A percentile compares a stretch with the other conserved stretches of the same genome.
These are phyloP conservation scores for Mormyrus proboscirostris DNA, from an alignment of 2,797 vertebrate species.

Conservation along the genomic window DNA sequence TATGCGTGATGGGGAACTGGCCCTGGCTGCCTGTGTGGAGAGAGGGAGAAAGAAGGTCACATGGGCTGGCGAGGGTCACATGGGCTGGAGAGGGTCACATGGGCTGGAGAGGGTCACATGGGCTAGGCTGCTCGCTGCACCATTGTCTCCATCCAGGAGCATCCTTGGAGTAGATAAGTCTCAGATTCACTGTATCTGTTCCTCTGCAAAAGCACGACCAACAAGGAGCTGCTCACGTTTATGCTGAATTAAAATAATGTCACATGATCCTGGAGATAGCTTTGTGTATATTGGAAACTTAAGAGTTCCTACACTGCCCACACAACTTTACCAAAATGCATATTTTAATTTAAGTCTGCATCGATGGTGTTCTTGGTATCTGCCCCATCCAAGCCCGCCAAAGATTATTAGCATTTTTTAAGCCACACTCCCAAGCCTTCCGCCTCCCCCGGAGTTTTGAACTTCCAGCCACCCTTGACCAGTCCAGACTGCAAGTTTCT, in stretches of 20 bases:
- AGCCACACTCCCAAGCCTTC: constrained; percentile 10
- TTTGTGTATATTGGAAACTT: not conserved
- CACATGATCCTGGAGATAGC: not conserved
- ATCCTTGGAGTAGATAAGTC: not conserved
- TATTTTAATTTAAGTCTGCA: not conserved
- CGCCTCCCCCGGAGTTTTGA: constrained; percentile 21
- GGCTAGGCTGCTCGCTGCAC: not conserved
- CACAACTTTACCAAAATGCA: not conserved
- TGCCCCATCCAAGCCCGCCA: not conserved
- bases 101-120: not conserved
- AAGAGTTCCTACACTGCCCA: not conserved
- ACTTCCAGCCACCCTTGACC: constrained; percentile 17
- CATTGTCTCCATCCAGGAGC: not conserved
- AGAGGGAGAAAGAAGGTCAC: constrained; percentile 13
- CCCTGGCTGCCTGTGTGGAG: constrained; percentile 33
- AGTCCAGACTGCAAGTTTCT: not conserved
- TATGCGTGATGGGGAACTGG: constrained; percentile 39
- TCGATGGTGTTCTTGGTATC: not conserved
- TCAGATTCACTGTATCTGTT: not conserved
- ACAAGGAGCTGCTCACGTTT: not conserved
- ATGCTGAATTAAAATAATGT: not conserved
- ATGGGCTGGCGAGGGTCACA: constrained; percentile 12
- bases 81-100: constrained; percentile 7
- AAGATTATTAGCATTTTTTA: not conserved
- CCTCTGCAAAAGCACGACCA: not conserved